phyloP scores from a whole-genome alignment of 2,797 vertebrate genomes.

The Buphagus erythrorhynchus region DNA sequence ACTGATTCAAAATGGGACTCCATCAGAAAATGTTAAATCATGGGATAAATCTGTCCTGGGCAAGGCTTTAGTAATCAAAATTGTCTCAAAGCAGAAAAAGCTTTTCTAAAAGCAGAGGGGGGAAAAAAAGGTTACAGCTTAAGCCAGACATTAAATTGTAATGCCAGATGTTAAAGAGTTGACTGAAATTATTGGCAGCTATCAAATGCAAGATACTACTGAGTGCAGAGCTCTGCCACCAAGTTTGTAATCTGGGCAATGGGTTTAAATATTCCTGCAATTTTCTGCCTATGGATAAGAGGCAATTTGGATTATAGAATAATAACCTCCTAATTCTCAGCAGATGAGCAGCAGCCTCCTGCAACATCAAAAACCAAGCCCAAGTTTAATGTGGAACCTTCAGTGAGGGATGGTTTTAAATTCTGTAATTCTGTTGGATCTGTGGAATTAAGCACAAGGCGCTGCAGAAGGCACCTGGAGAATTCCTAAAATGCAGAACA shows the following conservation, averaged over 20 bases:
- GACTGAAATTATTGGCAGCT: constrained; percentile 27
- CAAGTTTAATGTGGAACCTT: not conserved
- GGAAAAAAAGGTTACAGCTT: not conserved
- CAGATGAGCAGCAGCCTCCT: constrained; percentile 30
- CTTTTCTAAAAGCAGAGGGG: not conserved
- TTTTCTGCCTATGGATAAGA: constrained; percentile 47
- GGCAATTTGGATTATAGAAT: constrained; percentile 41
- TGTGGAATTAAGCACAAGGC: not conserved
- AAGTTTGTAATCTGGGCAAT: not conserved
- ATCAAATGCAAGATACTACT: not conserved
- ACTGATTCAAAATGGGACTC: constrained; percentile 1
- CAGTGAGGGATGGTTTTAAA: not conserved
- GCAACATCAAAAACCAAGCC: constrained; percentile 31
- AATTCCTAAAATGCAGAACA: not conserved
- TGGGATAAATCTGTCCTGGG: constrained; percentile 22
- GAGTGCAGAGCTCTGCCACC: constrained; percentile 32
- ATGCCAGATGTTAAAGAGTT: constrained; percentile 53
- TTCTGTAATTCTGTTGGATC: not conserved
- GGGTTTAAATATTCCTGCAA: constrained; percentile 26
- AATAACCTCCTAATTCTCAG: constrained; percentile 41
- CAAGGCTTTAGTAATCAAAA: constrained; percentile 38
- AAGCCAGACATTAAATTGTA: constrained; percentile 9
- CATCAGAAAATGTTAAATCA: constrained; percentile 32
- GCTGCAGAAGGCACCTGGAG: not conserved
- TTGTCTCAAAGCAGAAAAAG: constrained; percentile 12